Base-by-base conservation (phyloP, 2,888 invertebrate species). In the Acrobasis repandana region DNA sequence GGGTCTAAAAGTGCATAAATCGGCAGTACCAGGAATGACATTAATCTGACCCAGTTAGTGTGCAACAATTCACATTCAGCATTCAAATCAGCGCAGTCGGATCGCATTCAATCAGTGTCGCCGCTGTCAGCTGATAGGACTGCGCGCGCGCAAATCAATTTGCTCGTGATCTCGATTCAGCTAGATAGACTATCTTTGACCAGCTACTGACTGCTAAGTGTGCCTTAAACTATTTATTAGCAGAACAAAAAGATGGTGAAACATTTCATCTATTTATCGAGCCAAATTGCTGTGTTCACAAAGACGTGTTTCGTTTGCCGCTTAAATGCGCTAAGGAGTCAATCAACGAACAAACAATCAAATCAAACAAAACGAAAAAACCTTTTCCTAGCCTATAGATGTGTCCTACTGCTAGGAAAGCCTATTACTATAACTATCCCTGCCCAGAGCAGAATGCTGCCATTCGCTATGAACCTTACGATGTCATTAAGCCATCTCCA, bases 121-220 rank as follows among this genome's bases (percentile, higher is more conserved):
- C 72, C 74, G 77, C 78, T 81, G 82, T 83, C 80, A 82, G 77
- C 75, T 72, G 71, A 83, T 79, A 80, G 77, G 71, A 75, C 70
- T 81, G 83, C 83, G 85, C 82, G 83, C 82, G 86, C 83, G 82
- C 80, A 84, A 82, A 85, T 84, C 85, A 85, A 86, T 86, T 86
- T 85, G 81, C 77, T 82, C 74, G 71, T 77, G 73, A 83, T 85
- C 82, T 76, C 78, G 80, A 85, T 82, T 80, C 72, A 78, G 75
- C 74, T 77, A 76, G 83, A 83, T 84, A 83, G 80, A 68, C 75
- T 77, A 84, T 84, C 81, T 80, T 70, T 75, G 78, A 78, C 79
- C 73, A 79, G 76, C 82, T 78, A 79, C 82, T 74, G 75, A 76
- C 75, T 70, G 71, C 63, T 67, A 54, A 71, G 69, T 69, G 68